These are phyloP conservation scores for Ormia ochracea DNA, from an alignment of 2,888 invertebrate genomes.

Conservation along the genomic window DNA sequence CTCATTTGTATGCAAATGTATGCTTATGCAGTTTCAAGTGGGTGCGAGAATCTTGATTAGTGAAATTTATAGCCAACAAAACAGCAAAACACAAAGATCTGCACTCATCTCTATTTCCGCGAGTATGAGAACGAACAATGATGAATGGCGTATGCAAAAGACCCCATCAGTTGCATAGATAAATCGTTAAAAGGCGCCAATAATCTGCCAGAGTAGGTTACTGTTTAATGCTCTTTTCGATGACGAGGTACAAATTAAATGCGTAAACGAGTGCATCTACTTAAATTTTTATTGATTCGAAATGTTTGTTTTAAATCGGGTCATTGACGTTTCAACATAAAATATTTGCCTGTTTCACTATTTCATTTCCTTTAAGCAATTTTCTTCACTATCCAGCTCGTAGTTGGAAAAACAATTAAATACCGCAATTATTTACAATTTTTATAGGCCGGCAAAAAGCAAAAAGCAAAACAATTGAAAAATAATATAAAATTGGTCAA, in stretches of 20 bases:
- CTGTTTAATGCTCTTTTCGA: slow-evolving; percentile 11
- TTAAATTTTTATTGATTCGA: slow-evolving; percentile 11
- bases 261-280: not conserved
- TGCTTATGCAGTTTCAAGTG: slow-evolving; percentile 48
- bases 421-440: slow-evolving; percentile 17
- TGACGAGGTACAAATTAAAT: not conserved
- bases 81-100: slow-evolving; percentile 13
- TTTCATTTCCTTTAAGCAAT: not conserved
- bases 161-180: slow-evolving; percentile 21
- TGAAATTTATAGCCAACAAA: slow-evolving; percentile 28
- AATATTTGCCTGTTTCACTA: not conserved
- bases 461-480: not conserved
- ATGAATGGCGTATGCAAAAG: slow-evolving; percentile 23
- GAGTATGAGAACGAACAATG: slow-evolving; percentile 32
- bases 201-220: slow-evolving; percentile 49
- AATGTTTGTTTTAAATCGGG: slow-evolving; percentile 10
- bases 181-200: slow-evolving; percentile 51
- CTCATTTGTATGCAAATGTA: slow-evolving; percentile 26
- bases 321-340: slow-evolving; percentile 38
- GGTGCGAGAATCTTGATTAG: slow-evolving; percentile 51
- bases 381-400: not conserved
- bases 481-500: not conserved
- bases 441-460: slow-evolving; percentile 28
- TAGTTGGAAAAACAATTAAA: slow-evolving; percentile 22
- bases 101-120: slow-evolving; percentile 11